phyloP scores from a whole-genome alignment of 2,888 invertebrate genomes.

The Xanthorhoe designata region DNA sequence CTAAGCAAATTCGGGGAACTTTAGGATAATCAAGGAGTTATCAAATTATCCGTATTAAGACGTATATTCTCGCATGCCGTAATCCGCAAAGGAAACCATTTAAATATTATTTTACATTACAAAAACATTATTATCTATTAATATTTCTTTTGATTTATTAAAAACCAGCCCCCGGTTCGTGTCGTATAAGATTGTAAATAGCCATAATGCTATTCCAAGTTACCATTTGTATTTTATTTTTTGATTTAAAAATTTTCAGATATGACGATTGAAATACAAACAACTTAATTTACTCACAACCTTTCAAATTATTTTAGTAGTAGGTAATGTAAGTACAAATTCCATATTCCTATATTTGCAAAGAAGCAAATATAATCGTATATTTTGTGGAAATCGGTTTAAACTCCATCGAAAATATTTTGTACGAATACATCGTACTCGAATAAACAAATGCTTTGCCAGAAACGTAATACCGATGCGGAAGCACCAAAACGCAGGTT shows the following conservation, averaged over 20 bases:
- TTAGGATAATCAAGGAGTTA: constrained; percentile 21
- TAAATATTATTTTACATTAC: no score
- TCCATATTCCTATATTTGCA: neutral
- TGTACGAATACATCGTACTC: constrained; percentile 8
- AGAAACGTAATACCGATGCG: constrained; percentile 33
- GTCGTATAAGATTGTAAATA: no score
- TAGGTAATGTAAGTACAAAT: neutral
- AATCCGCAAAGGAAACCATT: neutral
- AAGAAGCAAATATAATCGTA: neutral
- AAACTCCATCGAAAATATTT: neutral
- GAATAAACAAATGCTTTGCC: constrained; percentile 41
- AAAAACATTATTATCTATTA: no score
- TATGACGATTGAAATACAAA: no score
- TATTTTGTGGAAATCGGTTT: neutral
- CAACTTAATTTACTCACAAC: no score
- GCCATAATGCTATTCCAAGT: no score
- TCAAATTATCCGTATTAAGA: constrained; percentile 3
- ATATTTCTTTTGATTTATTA: no score
- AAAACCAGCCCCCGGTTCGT: no score
- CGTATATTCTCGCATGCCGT: neutral
- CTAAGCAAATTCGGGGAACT: constrained; percentile 31
- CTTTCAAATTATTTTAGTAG: no score
- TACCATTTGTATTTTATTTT: no score
- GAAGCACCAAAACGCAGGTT: constrained; percentile 34
- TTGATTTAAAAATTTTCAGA: no score